Evolutionary conservation across 1,140 invertebrate species (phyloP), one percentile per base, ranked within the genome.

Genomic region (Lepidostoma basale): DNA sequence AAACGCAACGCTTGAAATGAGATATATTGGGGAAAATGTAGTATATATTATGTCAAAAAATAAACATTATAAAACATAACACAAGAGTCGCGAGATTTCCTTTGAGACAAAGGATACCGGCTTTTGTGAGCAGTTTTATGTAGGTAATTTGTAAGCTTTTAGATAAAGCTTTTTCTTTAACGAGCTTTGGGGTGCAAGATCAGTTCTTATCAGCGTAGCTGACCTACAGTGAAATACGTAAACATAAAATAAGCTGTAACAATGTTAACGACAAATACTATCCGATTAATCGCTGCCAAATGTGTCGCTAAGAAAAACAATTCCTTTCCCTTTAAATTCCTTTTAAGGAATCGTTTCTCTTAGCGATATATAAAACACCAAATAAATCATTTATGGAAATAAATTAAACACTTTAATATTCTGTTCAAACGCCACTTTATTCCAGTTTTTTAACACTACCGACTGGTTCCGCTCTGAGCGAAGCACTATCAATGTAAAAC

Each of bases 101-200:
- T 47, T 47, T 47, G 44, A 47, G 23, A 10, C 22, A 22, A 12
- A 22, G 44, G 3, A 47, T 47, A 47, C 20, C n/a, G 23, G 18
- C 44, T 23, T 45, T 47, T 47, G 44, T 47, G 16, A 47, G 18
- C 44, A 47, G 44, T 22, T 47, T 47, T 4, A 47, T 47, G 44
- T 47, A 3, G 44, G 44, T 47, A 47, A 47, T 47, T 47, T 47
- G 44, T 47, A 47, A 47, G 44, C 5, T 22, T 47, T 47, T 47
- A 47, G 44, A 47, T 47, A 47, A 22, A 47, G n/a, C 44, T 12
- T 47, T 47, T 47, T 47, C 44, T 12, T 22, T 47, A 47, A 47
- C 44, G 44, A 47, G 44, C 44, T 3, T 47, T 18, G n/a, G 44
- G 20, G 44, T 47, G 44, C 44, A 47, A 47, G 16, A 22, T 47